These are phyloP conservation scores for Eulemur coronatus DNA, from an alignment of 2,797 vertebrate genomes.

Conservation along the genomic window DNA sequence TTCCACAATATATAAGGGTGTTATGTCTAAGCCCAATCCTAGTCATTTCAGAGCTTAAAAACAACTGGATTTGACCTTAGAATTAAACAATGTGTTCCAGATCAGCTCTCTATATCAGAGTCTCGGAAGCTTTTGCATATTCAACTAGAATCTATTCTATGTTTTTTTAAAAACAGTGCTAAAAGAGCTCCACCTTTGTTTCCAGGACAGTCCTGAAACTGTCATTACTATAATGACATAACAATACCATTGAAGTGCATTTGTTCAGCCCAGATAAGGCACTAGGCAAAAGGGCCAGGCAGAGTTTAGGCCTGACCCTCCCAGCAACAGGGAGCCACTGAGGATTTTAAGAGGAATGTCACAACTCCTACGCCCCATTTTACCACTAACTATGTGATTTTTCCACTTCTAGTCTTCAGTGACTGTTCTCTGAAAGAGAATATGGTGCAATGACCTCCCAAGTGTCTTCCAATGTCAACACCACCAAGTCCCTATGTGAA, in stretches of 20 bases:
- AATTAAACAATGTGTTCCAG: neutral
- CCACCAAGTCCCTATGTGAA: neutral
- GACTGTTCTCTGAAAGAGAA: neutral
- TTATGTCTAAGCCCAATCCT: neutral
- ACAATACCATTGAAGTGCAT: neutral
- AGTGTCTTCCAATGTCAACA: neutral
- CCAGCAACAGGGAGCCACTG: neutral
- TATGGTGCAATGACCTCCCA: neutral
- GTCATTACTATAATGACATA: neutral
- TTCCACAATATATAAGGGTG: neutral
- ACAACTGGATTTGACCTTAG: conserved; percentile 38
- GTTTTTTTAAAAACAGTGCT: neutral
- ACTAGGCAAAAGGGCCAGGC: neutral
- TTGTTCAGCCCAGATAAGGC: neutral
- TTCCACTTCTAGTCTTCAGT: neutral
- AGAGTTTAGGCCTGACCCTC: neutral
- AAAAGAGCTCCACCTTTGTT: neutral
- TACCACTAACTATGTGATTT: neutral
- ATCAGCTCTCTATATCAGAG: neutral
- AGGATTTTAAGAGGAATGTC: neutral
- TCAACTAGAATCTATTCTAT: neutral
- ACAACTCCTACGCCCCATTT: neutral
- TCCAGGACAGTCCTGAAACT: neutral
- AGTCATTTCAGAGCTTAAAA: conserved; percentile 31
- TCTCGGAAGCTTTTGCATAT: neutral